A percentile compares a stretch with the other conserved stretches of the same genome.
Conservation (phyloP, 1,140 invertebrate genomes). For the Lepidurus apus region DNA sequence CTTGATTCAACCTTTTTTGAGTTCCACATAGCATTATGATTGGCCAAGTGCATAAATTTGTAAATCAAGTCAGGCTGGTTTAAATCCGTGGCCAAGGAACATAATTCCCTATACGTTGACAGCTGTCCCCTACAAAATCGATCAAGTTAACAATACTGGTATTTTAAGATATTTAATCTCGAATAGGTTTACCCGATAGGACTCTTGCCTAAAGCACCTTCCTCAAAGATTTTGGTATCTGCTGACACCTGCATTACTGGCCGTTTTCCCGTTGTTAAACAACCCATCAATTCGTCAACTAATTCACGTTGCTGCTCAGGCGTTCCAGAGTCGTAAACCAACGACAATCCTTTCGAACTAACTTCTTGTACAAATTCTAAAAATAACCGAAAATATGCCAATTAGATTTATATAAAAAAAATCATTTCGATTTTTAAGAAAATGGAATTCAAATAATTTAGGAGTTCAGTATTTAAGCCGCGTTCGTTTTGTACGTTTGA, state of each 20-base stretch:
- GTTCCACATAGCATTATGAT: conserved; percentile 90
- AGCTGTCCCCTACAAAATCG: conserved; percentile 60
- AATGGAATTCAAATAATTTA: too few relatives aligned
- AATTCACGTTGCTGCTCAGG: conserved; percentile 63
- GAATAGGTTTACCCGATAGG: conserved; percentile 64
- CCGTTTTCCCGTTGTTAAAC: conserved; percentile 66
- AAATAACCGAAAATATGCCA: conserved; percentile 37
- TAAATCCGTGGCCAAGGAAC: conserved; percentile 83
- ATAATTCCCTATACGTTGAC: conserved; percentile 89
- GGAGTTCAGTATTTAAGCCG: too few relatives aligned
- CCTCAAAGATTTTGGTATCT: conserved; percentile 82
- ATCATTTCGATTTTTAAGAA: conserved; percentile 52
- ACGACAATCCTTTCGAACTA: conserved; percentile 79
- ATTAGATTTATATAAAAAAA: neutral
- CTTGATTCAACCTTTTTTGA: conserved; percentile 54
- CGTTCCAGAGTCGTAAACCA: conserved; percentile 76
- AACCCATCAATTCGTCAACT: conserved; percentile 69
- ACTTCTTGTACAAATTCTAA: conserved; percentile 75
- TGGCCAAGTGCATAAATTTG: conserved; percentile 90
- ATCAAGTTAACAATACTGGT: conserved; percentile 2
- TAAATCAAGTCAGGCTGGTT: conserved; percentile 92
- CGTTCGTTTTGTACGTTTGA: too few relatives aligned
- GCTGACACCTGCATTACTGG: conserved; percentile 61
- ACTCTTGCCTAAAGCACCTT: conserved; percentile 73
- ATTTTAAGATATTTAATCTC: conserved; percentile 17